Evolutionary conservation across 2,797 vertebrate species (phyloP), one percentile per base, ranked within the genome.

Genomic region (Sparus aurata): DNA sequence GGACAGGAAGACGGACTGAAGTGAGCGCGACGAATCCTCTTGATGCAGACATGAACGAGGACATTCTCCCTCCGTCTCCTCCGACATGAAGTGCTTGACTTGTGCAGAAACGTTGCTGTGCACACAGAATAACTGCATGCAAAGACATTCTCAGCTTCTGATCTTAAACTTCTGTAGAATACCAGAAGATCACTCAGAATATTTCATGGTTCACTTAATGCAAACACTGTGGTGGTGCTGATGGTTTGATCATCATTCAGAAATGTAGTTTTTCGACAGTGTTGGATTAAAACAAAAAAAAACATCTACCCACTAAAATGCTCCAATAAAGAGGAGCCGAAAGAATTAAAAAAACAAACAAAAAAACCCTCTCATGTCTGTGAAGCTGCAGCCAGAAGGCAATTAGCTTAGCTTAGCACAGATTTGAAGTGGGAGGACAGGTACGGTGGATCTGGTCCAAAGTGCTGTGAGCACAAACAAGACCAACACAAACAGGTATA

Each of bases 1-100:
- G 25, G 41, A 60, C 52, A 63, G 45, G n/a, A 47, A 41, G 34
- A 30, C 3, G 6, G 38, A 2, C 53, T 41, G 16, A 73, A 54
- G 57, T 50, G 59, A 34, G 53, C 7, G 62, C 15, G 53, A 4
- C 3, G 10, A 79, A 60, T 25, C 55, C 52, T 18, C 5, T 30
- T 73, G 30, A 27, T 27, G 11, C 5, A 79, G 45, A 69, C 30
- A 58, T 49, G 34, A 81, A 67, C 2, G 6, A 18, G 2, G 12
- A 67, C 53, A 27, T 30, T 63, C 12, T 59, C 12, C 22, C 46
- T 52, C 59, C 25, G 38, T 49, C 27, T 54, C 27, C 25, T 52
- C 11, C 16, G 8, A 47, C 45, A 55, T 25, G 13, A 46, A 68
- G 64, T 49, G 23, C 45, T 5, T 43, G 3, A 43, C 30, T 34